These are phyloP conservation scores for Andrena flavipes DNA, from an alignment of 2,888 invertebrate species.

Conservation along the genomic window DNA sequence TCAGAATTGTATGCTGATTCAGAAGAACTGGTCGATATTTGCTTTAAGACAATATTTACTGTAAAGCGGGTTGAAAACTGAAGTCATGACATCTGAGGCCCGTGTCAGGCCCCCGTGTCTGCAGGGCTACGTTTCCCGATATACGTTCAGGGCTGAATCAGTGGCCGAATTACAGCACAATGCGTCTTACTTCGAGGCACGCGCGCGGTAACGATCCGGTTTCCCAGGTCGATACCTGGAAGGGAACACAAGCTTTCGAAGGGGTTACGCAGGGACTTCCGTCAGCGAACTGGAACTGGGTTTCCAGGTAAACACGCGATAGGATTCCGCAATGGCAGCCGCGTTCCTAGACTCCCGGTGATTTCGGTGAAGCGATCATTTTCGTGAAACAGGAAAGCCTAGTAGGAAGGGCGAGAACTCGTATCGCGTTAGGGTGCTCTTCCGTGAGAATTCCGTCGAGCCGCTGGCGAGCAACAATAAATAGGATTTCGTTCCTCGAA, in stretches of 20 bases:
- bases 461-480: background rate
- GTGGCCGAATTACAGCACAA: slow-evolving; percentile 20
- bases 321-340: slow-evolving; percentile 45
- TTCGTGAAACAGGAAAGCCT: slow-evolving; percentile 52
- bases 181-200: slow-evolving; percentile 25
- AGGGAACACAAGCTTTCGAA: slow-evolving; percentile 61
- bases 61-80: no score
- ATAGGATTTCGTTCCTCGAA: slow-evolving; percentile 47
- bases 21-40: no score
- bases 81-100: no score
- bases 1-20: no score
- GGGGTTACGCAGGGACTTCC: slow-evolving; percentile 62
- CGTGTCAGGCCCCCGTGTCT: no score
- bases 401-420: slow-evolving; percentile 39
- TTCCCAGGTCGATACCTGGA: slow-evolving; percentile 59
- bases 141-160: background rate
- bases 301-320: slow-evolving; percentile 72
- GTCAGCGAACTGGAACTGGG: slow-evolving; percentile 59
- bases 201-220: slow-evolving; percentile 68
- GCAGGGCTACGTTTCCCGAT: background rate
- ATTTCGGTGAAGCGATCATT: slow-evolving; percentile 60
- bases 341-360: slow-evolving; percentile 49
- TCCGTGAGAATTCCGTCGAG: slow-evolving; percentile 43
- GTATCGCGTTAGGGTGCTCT: slow-evolving; percentile 43
- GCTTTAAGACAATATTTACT: no score